These are phyloP conservation scores for Osmerus mordax DNA, from an alignment of 2,113 vertebrate species.

Conservation along the genomic window DNA sequence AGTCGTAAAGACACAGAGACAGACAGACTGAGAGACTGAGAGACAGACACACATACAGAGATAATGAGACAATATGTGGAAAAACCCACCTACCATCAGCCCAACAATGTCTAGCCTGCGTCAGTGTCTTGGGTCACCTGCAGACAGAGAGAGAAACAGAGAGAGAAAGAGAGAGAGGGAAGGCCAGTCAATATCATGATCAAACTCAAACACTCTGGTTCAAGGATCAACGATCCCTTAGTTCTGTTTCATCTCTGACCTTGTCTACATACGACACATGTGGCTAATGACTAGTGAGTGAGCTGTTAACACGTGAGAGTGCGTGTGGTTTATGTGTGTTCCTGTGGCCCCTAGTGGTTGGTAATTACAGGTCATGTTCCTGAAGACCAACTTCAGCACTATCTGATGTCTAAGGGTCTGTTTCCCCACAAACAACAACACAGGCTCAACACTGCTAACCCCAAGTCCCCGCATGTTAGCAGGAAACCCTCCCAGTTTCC, in stretches of 20 bases:
- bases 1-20: slow-evolving; percentile 13
- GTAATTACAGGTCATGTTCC: too few relatives aligned
- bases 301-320: too few relatives aligned
- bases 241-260: background rate
- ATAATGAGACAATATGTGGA: background rate
- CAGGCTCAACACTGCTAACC: too few relatives aligned
- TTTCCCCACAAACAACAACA: too few relatives aligned
- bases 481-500: too few relatives aligned
- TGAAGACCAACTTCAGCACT: too few relatives aligned
- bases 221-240: slow-evolving; percentile 17
- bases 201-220: background rate
- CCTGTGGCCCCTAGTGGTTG: too few relatives aligned
- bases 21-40: background rate
- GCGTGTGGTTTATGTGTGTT: too few relatives aligned
- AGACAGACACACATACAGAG: background rate
- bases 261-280: too few relatives aligned
- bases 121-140: slow-evolving; percentile 53
- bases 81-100: slow-evolving; percentile 67
- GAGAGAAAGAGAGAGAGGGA: background rate
- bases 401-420: too few relatives aligned
- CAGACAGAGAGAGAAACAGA: slow-evolving; percentile 3
- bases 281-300: too few relatives aligned
- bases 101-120: slow-evolving; percentile 37
- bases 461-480: too few relatives aligned
- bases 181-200: slow-evolving; percentile 4